Base-by-base conservation (phyloP, 2,113 vertebrate species). In the Clarias batrachus region DNA sequence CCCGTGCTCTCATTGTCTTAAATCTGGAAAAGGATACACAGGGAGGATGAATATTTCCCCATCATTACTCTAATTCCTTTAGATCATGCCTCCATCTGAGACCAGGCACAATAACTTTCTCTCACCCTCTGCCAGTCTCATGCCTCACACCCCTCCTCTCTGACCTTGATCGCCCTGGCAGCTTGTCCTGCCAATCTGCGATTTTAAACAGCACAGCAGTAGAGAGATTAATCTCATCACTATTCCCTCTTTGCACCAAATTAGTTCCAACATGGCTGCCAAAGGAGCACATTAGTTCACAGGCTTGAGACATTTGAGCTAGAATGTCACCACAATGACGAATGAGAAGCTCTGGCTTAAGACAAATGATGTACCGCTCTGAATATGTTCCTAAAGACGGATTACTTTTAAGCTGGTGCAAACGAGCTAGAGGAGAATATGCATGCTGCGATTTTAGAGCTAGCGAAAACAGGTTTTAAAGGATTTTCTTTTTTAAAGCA, bases 91-190 rank as follows among this genome's bases (percentile, higher is more conserved):
- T 66, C 83, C 82, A 77, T 82, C 83, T 70, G 84, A 87, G 83
- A 82, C 23, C 48, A 48, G 16, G 76, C 85, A 86, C 78, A 87
- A 87, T 87, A 81, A 88, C 71, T 89, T 82, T 70, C 86, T 88
- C 82, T 90, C 86, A 91, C 91, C 83, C 82, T 84, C 87, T 86
- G 89, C 90, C 91, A 91, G 68, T 78, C 78, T 78, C 60, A 79
- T 84, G 56, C 73, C 83, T 83, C 80, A 81, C 60, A 17, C 62
- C 30, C 62, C 65, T 62, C 73, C 41, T 25, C 82, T 68, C 76
- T 62, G 85, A 71, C 66, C 62, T 59, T 73, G 63, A 70, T 30
- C 70, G 81, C 37, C 81, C 73, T 84, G 87, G 76, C 74, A 81
- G 27, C 71, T 74, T 85, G 82, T 79, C 62, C 76, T 74, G 81